Evolutionary conservation across 2,113 vertebrate species (phyloP).

Genomic region (Hyla sarda): DNA sequence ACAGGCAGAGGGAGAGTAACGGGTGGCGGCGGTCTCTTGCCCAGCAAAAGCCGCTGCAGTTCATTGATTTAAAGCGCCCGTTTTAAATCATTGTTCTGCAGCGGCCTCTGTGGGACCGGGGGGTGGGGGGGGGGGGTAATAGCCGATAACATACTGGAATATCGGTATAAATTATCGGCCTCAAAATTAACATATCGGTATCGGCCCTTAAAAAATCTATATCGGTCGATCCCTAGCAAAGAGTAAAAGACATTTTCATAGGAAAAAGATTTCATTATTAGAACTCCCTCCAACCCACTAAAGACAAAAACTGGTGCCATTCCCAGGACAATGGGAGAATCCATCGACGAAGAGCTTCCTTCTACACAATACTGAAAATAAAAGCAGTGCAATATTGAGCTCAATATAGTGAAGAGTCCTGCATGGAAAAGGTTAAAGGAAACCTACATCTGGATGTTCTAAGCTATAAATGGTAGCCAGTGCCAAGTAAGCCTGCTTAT

Average conservation of each 20-base stretch:
- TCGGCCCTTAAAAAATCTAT: too few species aligned
- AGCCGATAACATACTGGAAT: too few species aligned
- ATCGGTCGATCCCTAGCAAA: too few species aligned
- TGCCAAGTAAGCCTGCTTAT: not conserved
- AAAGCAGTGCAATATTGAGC: conserved; percentile 12
- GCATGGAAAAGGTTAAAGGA: conserved; percentile 12
- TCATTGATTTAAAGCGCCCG: too few species aligned
- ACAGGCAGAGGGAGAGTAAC: too few species aligned
- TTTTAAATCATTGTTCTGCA: too few species aligned
- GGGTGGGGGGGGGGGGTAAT: too few species aligned
- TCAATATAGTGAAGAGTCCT: not conserved
- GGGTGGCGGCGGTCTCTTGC: too few species aligned
- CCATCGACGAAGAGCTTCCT: conserved; percentile 18
- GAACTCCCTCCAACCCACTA: not conserved
- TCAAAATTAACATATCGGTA: too few species aligned
- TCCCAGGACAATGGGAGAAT: not conserved
- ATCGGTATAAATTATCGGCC: too few species aligned
- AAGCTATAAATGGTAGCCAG: not conserved
- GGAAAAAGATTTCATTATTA: conserved; percentile 9
- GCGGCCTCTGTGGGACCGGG: too few species aligned
- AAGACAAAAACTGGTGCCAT: not conserved
- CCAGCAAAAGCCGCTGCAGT: too few species aligned
- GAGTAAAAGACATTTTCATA: not conserved
- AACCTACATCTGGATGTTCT: not conserved
- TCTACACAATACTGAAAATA: conserved; percentile 6